Evolutionary conservation across 2,888 invertebrate species (phyloP).

Genomic region (Encarsia formosa): DNA sequence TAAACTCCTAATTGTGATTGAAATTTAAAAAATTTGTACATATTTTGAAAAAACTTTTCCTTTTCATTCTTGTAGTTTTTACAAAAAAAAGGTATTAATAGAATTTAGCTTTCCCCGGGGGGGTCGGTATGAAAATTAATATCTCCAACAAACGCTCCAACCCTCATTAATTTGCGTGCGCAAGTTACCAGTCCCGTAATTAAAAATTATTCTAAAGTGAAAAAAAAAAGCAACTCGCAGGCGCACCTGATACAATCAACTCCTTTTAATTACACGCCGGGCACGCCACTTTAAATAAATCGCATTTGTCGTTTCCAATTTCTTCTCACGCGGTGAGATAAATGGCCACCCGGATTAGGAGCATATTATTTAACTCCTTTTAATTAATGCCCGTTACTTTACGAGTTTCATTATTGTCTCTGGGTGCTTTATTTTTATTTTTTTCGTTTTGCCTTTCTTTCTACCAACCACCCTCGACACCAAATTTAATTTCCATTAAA

Average conservation of each 20-base stretch:
- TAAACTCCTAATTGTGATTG: too few species aligned
- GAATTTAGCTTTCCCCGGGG: too few species aligned
- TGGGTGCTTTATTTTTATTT: constrained; percentile 1
- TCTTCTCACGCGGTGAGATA: constrained; percentile 17
- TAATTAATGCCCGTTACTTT: constrained; percentile 34
- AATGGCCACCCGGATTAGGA: constrained; percentile 33
- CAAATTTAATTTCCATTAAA: too few species aligned
- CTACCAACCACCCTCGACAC: not conserved
- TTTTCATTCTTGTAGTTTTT: too few species aligned
- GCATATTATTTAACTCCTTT: constrained; percentile 35
- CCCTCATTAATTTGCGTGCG: not conserved
- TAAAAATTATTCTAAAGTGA: not conserved
- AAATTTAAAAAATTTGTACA: too few species aligned
- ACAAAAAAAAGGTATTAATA: too few species aligned
- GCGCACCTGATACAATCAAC: constrained; percentile 6
- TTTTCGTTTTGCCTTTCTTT: not conserved
- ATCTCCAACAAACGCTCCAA: too few species aligned
- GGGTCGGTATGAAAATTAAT: too few species aligned
- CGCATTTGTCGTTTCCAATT: not conserved
- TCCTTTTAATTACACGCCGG: constrained; percentile 20
- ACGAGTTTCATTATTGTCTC: constrained; percentile 24
- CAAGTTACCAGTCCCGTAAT: not conserved
- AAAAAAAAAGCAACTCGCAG: not conserved
- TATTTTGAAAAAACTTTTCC: too few species aligned
- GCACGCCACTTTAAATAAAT: too few species aligned